Conservation (phyloP, 2,113 vertebrate genomes). For the Xenus cinereus region DNA sequence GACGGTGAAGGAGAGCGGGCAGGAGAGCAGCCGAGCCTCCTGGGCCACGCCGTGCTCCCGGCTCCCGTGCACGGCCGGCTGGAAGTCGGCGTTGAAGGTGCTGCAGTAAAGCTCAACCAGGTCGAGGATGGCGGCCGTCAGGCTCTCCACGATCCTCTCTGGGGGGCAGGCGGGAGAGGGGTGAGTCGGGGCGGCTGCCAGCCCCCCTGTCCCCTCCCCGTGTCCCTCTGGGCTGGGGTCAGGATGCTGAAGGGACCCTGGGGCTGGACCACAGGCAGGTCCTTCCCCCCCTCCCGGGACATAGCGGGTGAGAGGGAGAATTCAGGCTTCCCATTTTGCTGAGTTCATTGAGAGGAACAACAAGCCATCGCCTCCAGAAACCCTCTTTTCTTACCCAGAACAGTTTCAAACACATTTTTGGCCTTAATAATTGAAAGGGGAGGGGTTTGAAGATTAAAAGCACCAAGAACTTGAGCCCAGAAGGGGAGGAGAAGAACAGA, state of each 20-base stretch:
- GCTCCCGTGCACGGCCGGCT: slow-evolving; percentile 75
- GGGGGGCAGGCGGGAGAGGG: neutral
- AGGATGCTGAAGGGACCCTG: neutral
- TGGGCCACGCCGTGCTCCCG: slow-evolving; percentile 69
- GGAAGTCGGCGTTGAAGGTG: slow-evolving; percentile 96
- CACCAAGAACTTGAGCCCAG: neutral
- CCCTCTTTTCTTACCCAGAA: neutral
- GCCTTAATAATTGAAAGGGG: neutral
- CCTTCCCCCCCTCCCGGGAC: neutral
- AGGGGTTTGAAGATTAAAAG: neutral
- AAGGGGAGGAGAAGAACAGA: neutral
- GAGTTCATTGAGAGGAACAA: neutral
- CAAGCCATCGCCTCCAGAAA: neutral
- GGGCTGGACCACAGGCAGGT: fast-evolving
- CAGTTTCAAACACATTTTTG: neutral
- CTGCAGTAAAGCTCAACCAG: slow-evolving; percentile 94
- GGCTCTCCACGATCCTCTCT: slow-evolving; percentile 89
- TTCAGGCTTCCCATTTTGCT: neutral
- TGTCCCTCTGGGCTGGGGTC: neutral
- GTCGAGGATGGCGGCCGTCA: slow-evolving; percentile 90
- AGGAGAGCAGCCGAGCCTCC: slow-evolving; percentile 84
- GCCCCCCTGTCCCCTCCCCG: fast-evolving
- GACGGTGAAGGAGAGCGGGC: slow-evolving; percentile 85
- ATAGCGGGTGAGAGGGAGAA: neutral
- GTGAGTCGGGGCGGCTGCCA: fast-evolving